Base-by-base conservation (phyloP, 2,888 invertebrate genomes). In the Cynaeus angustus region DNA sequence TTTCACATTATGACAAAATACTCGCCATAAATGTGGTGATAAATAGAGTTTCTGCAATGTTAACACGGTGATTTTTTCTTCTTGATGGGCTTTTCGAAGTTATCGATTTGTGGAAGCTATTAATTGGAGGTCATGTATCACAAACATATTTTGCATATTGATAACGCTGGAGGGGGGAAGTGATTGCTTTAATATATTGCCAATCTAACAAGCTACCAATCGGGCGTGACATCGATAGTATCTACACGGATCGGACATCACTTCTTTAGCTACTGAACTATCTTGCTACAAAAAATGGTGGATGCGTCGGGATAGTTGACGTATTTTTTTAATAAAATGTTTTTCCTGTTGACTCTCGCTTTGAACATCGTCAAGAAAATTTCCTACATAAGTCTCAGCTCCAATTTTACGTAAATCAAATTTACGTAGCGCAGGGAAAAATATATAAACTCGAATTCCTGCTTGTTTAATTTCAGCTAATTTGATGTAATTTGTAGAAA, bases 81-180 rank as follows among this genome's bases (percentile, higher is more conserved):
- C 12, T 10, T 43, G 30, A 21, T 10, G 13, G 21, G 4, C 14
- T 61, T 37, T 53, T n/a, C 33, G 41, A 28, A 43, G 37, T 1
- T 12, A 71, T 71, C 56, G 71, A 68, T 68, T 43, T 41, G 33
- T 28, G 64, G 21, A 53, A 14, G 37, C 55, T 48, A 70, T 72
- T 72, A 72, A 72, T 72, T 72, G 69, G 52, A 37, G 64, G 58
- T 66, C 64, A 72, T 69, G 72, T 65, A 69, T 72, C 72, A 67
- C 72, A 72, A 72, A 72, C 72, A 70, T 64, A 72, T 67, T 72
- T 72, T 72, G 66, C 69, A 72, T 72, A 66, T 67, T 67, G 66
- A 70, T 67, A 66, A 61, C 56, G 26, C 41, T 9, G 61, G 28
- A 53, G 55, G 48, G 48, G 43, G 16, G 66, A 52, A 59, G 33